Evolutionary conservation across 2,113 vertebrate species (phyloP).

Genomic region (Perca fluviatilis): DNA sequence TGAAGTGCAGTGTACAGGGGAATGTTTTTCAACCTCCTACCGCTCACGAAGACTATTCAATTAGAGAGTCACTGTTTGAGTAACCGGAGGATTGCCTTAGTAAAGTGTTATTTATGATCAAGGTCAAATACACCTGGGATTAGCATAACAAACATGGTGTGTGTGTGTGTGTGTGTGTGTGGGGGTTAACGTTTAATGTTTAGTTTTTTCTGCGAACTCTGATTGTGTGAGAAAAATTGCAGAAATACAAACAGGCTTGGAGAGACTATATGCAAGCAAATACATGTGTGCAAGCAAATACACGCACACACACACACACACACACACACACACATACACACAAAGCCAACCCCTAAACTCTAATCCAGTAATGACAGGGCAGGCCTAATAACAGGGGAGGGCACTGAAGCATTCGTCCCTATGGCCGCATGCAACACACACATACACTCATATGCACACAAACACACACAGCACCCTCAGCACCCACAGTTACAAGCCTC

Average conservation of each 20-base stretch:
- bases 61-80: slow-evolving; percentile 65
- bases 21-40: slow-evolving; percentile 61
- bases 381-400: slow-evolving; percentile 85
- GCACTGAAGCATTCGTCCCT: slow-evolving; percentile 74
- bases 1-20: slow-evolving; percentile 23
- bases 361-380: slow-evolving; percentile 87
- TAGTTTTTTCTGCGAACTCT: slow-evolving; percentile 57
- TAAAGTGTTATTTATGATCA: slow-evolving; percentile 67
- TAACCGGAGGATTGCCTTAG: slow-evolving; percentile 51
- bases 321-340: slow-evolving; percentile 28
- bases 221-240: slow-evolving; percentile 66
- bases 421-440: slow-evolving; percentile 64
- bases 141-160: slow-evolving; percentile 47
- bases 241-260: slow-evolving; percentile 65
- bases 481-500: slow-evolving; percentile 70
- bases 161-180: neutral
- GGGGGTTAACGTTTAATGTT: neutral
- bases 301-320: slow-evolving; percentile 21
- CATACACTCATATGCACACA: slow-evolving; percentile 23
- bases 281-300: slow-evolving; percentile 24
- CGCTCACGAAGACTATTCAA: slow-evolving; percentile 61
- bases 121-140: slow-evolving; percentile 75
- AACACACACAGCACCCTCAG: slow-evolving; percentile 32
- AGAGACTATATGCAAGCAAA: slow-evolving; percentile 59
- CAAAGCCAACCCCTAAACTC: slow-evolving; percentile 71